Conservation (phyloP, 2,888 invertebrate species). For the Leucophora obtusa region DNA sequence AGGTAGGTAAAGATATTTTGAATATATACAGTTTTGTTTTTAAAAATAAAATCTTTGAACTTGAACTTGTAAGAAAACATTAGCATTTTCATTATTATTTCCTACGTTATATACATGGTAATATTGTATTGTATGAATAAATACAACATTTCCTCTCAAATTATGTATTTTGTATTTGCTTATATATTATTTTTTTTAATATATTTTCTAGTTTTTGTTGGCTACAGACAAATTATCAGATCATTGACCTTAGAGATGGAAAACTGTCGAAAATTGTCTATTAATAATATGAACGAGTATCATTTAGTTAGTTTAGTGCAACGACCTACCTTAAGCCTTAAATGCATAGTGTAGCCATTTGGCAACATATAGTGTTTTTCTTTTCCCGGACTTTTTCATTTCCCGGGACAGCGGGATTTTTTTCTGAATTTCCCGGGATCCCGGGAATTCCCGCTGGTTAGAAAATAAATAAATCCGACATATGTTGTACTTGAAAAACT, state of each 20-base stretch:
- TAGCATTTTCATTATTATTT: background rate
- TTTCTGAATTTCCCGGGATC: too few species aligned
- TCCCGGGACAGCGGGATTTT: too few species aligned
- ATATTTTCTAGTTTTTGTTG: background rate
- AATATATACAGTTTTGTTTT: background rate
- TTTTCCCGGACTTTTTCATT: too few species aligned
- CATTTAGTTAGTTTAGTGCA: background rate
- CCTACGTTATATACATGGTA: too few species aligned
- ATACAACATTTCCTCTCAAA: conserved; percentile 1
- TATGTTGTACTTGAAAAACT: too few species aligned
- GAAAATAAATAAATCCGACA: too few species aligned
- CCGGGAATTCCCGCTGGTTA: too few species aligned
- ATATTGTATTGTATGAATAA: background rate
- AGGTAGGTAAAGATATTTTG: too few species aligned
- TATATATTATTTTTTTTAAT: background rate
- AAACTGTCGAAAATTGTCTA: background rate
- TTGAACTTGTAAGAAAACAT: conserved; percentile 49
- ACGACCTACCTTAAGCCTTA: conserved; percentile 8
- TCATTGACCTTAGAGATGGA: conserved; percentile 27
- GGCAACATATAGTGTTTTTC: too few species aligned
- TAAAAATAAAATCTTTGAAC: conserved; percentile 35
- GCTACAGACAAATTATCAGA: background rate
- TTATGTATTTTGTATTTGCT: background rate
- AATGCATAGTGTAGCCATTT: too few species aligned
- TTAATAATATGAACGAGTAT: background rate